Evolutionary conservation across 2,797 vertebrate genomes (phyloP).

Genomic region (Chelon auratus): DNA sequence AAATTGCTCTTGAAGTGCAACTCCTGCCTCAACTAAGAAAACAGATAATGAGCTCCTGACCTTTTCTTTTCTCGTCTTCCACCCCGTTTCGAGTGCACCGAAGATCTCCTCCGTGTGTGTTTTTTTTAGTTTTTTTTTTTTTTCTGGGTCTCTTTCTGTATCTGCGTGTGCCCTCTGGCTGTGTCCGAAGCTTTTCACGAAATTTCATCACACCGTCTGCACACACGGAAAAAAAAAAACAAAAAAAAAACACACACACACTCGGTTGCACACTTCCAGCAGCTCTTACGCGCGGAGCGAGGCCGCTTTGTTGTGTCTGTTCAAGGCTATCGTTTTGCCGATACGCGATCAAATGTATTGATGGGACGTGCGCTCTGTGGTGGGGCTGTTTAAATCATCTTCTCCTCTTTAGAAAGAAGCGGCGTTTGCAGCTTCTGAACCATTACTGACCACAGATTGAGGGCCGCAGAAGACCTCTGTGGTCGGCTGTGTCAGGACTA

Average conservation of each 20-base stretch:
- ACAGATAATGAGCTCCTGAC: constrained; percentile 54
- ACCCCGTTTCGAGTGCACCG: constrained; percentile 60
- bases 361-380: constrained; percentile 68
- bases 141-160: constrained; percentile 42
- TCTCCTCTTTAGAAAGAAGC: constrained; percentile 41
- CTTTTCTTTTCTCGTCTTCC: constrained; percentile 43
- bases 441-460: constrained; percentile 74
- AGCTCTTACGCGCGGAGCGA: constrained; percentile 28
- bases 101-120: constrained; percentile 46
- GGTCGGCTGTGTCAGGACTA: constrained; percentile 66
- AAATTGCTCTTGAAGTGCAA: constrained; percentile 36
- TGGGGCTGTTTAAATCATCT: constrained; percentile 59
- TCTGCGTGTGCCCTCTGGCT: constrained; percentile 60
- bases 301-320: constrained; percentile 42
- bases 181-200: constrained; percentile 77
- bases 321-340: constrained; percentile 68
- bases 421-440: constrained; percentile 53
- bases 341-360: constrained; percentile 77
- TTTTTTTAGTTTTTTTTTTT: too few relatives aligned
- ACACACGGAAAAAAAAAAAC: constrained; percentile 19
- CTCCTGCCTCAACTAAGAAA: constrained; percentile 30
- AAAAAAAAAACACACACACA: constrained; percentile 16
- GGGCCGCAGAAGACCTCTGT: constrained; percentile 67
- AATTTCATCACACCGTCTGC: constrained; percentile 79
- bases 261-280: constrained; percentile 26